Evolutionary conservation across 2,113 vertebrate genomes (phyloP), one percentile per base, ranked within the genome.

Genomic region (Excalfactoria chinensis): DNA sequence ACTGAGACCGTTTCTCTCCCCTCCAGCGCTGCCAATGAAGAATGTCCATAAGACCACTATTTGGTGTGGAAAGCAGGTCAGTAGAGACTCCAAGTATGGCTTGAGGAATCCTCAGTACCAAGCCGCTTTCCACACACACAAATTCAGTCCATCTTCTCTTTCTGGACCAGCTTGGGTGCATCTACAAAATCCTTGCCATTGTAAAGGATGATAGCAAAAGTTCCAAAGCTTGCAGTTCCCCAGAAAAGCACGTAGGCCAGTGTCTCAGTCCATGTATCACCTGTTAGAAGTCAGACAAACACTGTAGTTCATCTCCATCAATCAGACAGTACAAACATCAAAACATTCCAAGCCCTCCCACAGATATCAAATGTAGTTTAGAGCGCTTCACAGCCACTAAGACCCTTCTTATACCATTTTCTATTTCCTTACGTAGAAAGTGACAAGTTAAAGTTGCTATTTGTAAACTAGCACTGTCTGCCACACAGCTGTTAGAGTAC

Each of bases 121-220:
- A 99, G 98, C 98, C 98, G 98, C 98, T 99, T 99, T 98, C 99
- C 99, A 99, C 99, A 99, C 98, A 97, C 98, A 98, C 98, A 99
- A 97, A 98, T 99, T 99, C 99, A 99, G 98, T 99, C 99, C 98
- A 99, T 98, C 98, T 99, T 99, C 97, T 99, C 99, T 80, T 99
- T 99, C 97, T 99, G 99, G 55, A 99, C 98, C 87, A 99, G 95
- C 95, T 97, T 98, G 66, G 99, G 99, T 11, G 99, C 98, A 88
- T 99, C 99, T 5, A 99, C 99, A 93, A 99, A 99, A 97, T 99
- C 99, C 60, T 98, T 98, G 80, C 99, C 99, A 0, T 99, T 99
- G 95, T 99, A 99, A 83, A 99, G 98, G 96, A 99, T 99, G 82
- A 99, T 98, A 13, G 99, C 98, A 3, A 96, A 98, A 5, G 99